These are phyloP conservation scores for Mustela lutreola DNA, from an alignment of 2,113 vertebrate species.

Conservation along the genomic window DNA sequence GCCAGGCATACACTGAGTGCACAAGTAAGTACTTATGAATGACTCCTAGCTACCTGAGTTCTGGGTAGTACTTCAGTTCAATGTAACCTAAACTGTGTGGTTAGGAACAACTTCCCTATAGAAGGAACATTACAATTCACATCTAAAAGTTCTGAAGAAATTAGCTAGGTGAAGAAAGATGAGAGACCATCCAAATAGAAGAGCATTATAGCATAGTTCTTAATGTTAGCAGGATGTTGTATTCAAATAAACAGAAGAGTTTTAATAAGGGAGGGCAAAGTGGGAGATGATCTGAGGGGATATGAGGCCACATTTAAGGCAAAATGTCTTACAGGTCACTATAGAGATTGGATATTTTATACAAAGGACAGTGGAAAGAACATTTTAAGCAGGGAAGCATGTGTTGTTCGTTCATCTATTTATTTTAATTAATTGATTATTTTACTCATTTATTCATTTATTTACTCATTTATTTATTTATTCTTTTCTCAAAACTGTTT, in stretches of 20 bases:
- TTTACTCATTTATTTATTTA: not conserved
- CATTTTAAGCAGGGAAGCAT: not conserved
- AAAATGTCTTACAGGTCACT: not conserved
- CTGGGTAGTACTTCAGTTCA: not conserved
- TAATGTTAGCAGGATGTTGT: not conserved
- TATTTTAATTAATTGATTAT: not conserved
- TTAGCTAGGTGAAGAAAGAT: not conserved
- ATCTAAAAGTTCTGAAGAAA: not conserved
- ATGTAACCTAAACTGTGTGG: not conserved
- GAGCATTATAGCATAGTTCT: not conserved
- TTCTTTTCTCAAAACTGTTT: conserved; percentile 14
- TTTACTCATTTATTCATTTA: not conserved
- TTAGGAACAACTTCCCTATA: not conserved
- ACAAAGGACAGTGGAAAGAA: not conserved
- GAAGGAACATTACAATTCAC: not conserved
- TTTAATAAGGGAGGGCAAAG: not conserved
- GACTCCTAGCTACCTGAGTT: not conserved
- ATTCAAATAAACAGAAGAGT: not conserved
- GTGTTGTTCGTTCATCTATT: not conserved
- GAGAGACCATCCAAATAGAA: not conserved
- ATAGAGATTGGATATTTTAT: not conserved
- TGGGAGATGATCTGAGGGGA: not conserved
- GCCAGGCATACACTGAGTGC: accelerated
- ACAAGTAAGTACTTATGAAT: not conserved
- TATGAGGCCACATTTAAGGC: not conserved